These are phyloP conservation scores for Calameuta idolon DNA, from an alignment of 2,888 invertebrate genomes.

Conservation along the genomic window DNA sequence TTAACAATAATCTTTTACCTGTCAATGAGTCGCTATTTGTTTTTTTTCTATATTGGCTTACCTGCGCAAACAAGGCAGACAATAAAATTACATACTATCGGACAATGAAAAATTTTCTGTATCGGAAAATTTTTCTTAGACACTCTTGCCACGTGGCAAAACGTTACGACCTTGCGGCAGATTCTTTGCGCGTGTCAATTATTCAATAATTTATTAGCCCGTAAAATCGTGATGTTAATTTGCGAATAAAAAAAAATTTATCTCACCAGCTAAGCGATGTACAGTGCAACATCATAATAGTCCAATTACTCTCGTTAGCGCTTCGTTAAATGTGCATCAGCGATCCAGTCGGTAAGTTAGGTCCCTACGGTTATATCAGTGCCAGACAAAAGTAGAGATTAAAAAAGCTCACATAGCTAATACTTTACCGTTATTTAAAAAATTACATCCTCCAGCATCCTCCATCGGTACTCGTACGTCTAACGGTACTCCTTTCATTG, in stretches of 20 bases:
- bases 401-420: background rate
- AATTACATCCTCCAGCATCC: background rate
- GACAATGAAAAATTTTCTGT: too few species aligned
- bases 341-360: background rate
- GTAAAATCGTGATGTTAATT: background rate
- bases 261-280: background rate
- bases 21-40: too few species aligned
- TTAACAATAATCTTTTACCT: too few species aligned
- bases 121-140: too few species aligned
- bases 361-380: background rate
- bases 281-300: background rate
- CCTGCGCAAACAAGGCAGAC: background rate
- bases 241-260: background rate
- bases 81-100: too few species aligned
- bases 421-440: background rate
- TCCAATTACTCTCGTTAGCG: background rate
- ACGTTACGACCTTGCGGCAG: too few species aligned
- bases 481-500: background rate
- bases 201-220: too few species aligned
- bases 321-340: background rate
- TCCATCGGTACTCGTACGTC: background rate
- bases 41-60: too few species aligned
- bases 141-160: too few species aligned
- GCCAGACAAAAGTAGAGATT: background rate
- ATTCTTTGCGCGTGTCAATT: too few species aligned